These are phyloP conservation scores for Leucosticte australis DNA, from an alignment of 2,113 vertebrate species.

Conservation along the genomic window DNA sequence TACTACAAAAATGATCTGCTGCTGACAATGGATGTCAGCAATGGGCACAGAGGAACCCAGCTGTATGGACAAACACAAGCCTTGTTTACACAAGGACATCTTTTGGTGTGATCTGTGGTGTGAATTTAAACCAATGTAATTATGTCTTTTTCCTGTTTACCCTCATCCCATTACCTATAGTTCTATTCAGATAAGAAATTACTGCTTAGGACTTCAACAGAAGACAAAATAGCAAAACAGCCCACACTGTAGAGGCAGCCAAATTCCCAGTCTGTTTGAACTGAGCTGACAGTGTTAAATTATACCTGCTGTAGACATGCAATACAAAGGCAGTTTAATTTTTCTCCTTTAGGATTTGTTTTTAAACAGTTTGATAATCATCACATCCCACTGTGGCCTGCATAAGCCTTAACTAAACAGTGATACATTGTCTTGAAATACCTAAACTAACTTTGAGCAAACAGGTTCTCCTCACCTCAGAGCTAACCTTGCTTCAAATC, in stretches of 20 bases:
- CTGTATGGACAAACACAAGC: slow-evolving; percentile 17
- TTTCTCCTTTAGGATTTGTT: slow-evolving; percentile 3
- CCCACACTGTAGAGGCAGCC: background rate
- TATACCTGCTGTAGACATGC: slow-evolving; percentile 14
- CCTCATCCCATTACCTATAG: slow-evolving; percentile 7
- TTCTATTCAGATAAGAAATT: slow-evolving; percentile 38
- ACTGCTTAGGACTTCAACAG: slow-evolving; percentile 3
- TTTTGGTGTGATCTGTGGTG: slow-evolving; percentile 15
- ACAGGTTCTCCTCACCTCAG: background rate
- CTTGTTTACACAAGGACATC: slow-evolving; percentile 41
- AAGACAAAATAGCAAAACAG: slow-evolving; percentile 27
- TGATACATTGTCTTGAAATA: background rate
- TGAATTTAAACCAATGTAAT: slow-evolving; percentile 21
- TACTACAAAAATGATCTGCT: slow-evolving; percentile 37
- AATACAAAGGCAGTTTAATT: background rate
- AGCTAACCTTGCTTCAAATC: background rate
- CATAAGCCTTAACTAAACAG: background rate
- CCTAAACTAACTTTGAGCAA: background rate
- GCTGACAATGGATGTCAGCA: slow-evolving; percentile 44
- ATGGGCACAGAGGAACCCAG: slow-evolving; percentile 17
- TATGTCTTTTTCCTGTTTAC: slow-evolving; percentile 43
- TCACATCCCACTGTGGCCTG: background rate
- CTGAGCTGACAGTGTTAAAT: background rate
- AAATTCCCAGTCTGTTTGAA: slow-evolving; percentile 23
- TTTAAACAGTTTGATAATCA: background rate